A percentile compares a stretch with the other conserved stretches of the same genome.
phyloP scores from a whole-genome alignment of 2,797 vertebrate genomes.

The Anas flavirostris region DNA sequence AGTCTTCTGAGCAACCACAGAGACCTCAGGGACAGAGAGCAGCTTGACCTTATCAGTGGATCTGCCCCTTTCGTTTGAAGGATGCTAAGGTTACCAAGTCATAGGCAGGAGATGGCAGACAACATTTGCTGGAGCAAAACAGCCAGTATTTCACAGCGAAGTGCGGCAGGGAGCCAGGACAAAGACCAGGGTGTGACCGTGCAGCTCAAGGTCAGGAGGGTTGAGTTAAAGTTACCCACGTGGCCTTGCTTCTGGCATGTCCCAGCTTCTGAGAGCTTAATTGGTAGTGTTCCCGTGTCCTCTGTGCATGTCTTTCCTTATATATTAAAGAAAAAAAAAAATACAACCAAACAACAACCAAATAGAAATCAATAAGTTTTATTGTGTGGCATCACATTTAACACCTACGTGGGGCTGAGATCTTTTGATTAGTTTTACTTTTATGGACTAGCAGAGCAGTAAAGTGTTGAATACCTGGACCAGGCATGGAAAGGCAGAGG shows the following conservation, averaged over 20 bases:
- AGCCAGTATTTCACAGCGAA: not conserved
- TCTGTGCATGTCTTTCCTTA: not conserved
- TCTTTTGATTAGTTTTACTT: not conserved
- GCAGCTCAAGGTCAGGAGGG: not conserved
- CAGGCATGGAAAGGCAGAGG: fast-evolving
- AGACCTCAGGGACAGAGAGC: not conserved
- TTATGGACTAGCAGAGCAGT: not conserved
- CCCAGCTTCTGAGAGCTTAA: not conserved
- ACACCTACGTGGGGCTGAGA: fast-evolving
- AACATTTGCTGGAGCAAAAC: not conserved
- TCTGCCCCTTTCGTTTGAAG: not conserved
- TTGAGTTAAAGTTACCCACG: not conserved
- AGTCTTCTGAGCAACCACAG: not conserved
- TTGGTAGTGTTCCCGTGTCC: not conserved
- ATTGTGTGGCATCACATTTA: not conserved
- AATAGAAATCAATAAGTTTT: not conserved
- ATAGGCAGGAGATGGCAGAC: not conserved
- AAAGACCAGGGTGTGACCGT: not conserved
- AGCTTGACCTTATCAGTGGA: slow-evolving; percentile 10
- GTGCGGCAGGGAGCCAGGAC: not conserved
- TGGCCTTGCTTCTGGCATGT: not conserved
- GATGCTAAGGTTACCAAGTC: not conserved
- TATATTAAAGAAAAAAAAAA: too few relatives aligned
- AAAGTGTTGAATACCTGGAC: not conserved
- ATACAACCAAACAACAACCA: too few relatives aligned